Conservation (phyloP, 2,888 invertebrate species). For the Leptothorax acervorum region DNA sequence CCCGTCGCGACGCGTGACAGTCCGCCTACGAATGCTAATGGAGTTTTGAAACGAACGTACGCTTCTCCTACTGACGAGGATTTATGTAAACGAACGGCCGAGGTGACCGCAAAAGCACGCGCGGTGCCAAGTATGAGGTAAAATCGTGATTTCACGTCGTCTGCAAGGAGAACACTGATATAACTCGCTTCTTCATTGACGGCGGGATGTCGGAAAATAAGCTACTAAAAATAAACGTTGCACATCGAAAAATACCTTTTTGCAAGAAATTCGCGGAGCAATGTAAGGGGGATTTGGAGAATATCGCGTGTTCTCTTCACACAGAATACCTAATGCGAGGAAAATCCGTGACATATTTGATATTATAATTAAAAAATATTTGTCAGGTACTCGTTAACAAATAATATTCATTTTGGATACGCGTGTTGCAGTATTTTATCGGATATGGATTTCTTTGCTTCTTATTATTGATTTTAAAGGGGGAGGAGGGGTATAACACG, state of each 20-base stretch:
- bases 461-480: slow-evolving; percentile 15
- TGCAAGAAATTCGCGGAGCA: background rate
- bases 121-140: slow-evolving; percentile 31
- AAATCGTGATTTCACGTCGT: slow-evolving; percentile 33
- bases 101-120: slow-evolving; percentile 32
- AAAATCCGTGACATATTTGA: background rate
- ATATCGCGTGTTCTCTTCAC: background rate
- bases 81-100: slow-evolving; percentile 50
- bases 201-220: background rate
- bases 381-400: background rate
- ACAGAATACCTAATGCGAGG: background rate
- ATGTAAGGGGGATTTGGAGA: background rate
- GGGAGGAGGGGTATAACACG: background rate
- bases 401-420: background rate
- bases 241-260: background rate
- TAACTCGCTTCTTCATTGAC: slow-evolving; percentile 37
- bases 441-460: background rate
- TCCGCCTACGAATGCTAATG: slow-evolving; percentile 66
- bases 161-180: slow-evolving; percentile 22
- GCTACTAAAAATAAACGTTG: slow-evolving; percentile 26
- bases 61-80: slow-evolving; percentile 48
- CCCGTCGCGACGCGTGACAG: slow-evolving; percentile 59
- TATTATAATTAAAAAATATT: background rate
- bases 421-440: slow-evolving; percentile 32
- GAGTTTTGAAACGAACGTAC: slow-evolving; percentile 60